These are phyloP conservation scores for Polia nebulosa DNA, from an alignment of 2,888 invertebrate genomes.

Conservation along the genomic window DNA sequence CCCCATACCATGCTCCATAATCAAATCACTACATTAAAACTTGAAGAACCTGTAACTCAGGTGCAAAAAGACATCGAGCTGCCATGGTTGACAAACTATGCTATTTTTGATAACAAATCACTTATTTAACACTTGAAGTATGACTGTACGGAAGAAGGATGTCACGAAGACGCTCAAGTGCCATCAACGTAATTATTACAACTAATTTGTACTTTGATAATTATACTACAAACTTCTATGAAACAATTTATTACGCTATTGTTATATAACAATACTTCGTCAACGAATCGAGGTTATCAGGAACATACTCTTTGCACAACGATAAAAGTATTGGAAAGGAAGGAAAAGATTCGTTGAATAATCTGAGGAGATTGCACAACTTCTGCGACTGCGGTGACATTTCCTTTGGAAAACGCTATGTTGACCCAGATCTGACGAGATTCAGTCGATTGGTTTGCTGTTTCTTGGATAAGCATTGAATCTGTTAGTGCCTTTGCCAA, in stretches of 20 bases:
- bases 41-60: not conserved
- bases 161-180: slow-evolving; percentile 37
- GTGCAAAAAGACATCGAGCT: not conserved
- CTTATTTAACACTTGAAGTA: slow-evolving; percentile 5
- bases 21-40: not conserved
- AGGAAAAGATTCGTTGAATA: slow-evolving; percentile 39
- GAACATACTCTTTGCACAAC: slow-evolving; percentile 47
- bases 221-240: slow-evolving; percentile 43
- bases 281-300: slow-evolving; percentile 64
- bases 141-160: slow-evolving; percentile 39
- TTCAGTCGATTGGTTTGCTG: slow-evolving; percentile 2
- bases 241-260: slow-evolving; percentile 48
- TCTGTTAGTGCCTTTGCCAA: not conserved
- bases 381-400: slow-evolving; percentile 13
- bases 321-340: slow-evolving; percentile 62
- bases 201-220: slow-evolving; percentile 56
- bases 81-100: not conserved
- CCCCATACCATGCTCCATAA: not conserved
- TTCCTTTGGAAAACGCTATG: slow-evolving; percentile 30
- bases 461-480: slow-evolving; percentile 19
- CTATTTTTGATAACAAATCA: slow-evolving; percentile 15
- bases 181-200: slow-evolving; percentile 48
- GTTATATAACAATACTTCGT: slow-evolving; percentile 57
- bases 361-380: slow-evolving; percentile 41
- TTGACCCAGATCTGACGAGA: slow-evolving; percentile 52